Conservation (phyloP, 2,113 vertebrate genomes). For the Brachypodius melanocephalos region DNA sequence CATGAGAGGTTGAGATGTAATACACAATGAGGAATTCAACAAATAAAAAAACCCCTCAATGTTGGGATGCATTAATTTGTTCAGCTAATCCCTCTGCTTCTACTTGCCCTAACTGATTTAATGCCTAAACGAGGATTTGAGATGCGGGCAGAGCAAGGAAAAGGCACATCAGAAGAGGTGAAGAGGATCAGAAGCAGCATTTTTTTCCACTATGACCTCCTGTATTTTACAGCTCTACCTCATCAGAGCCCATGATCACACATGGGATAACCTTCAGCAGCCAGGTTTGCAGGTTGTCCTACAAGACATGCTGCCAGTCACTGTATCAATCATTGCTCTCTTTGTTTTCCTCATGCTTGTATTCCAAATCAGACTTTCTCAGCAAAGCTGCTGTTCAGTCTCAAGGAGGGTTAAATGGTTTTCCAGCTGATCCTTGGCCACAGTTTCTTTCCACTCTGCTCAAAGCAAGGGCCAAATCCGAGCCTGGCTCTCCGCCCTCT, state of each 20-base stretch:
- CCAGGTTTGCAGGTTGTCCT: not conserved
- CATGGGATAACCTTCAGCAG: not conserved
- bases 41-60: not conserved
- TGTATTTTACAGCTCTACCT: not conserved
- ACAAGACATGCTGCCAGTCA: not conserved
- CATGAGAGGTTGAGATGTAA: not conserved
- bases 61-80: not conserved
- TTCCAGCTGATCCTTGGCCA: conserved; percentile 45
- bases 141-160: not conserved
- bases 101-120: not conserved
- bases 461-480: not conserved
- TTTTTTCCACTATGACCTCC: not conserved
- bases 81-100: not conserved
- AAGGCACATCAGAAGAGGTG: not conserved
- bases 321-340: not conserved
- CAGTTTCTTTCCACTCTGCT: not conserved
- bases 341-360: not conserved
- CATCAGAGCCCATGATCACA: not conserved
- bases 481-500: not conserved
- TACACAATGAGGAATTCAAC: not conserved
- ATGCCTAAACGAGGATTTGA: not conserved
- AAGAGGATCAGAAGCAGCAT: not conserved
- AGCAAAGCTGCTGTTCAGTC: not conserved
- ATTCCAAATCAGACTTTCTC: not conserved
- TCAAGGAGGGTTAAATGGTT: conserved; percentile 23